Base-by-base conservation (phyloP, 2,113 vertebrate species). In the Ciconia stormi region DNA sequence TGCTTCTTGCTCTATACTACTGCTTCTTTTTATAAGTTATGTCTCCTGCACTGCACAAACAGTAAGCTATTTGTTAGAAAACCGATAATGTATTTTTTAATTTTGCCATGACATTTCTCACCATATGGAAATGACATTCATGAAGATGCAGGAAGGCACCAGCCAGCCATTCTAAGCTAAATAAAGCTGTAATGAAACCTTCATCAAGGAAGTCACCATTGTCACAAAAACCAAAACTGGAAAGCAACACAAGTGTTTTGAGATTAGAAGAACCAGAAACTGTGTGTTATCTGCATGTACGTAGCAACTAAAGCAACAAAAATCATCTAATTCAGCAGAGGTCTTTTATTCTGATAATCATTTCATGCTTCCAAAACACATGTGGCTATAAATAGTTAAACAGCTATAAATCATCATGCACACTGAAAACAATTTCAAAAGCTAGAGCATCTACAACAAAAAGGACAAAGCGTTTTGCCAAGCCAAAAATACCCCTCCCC, bases 101-200 rank as follows among this genome's bases (percentile, higher is more conserved):
- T 81, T 85, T 73, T 90, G 58, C 59, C 66, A 15, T 34, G 52
- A 73, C 46, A 78, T 74, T 85, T 73, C n/a, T 85, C 82, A 70
- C 67, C 38, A 23, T 62, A 87, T 46, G 91, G 87, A 82, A 95
- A 93, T 70, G 9, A 80, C 91, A 78, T 88, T 81, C 50, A 59
- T 6, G 10, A 91, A 94, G 76, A 38, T 4, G 32, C 82, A 90
- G 66, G 84, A 94, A 95, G 18, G 47, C 72, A 90, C 50, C 46
- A 93, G 70, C 26, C 74, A 90, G 77, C 42, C 46, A 82, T 83
- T 79, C 76, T 50, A 77, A 78, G 23, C 74, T 89, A 94, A 93
- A 90, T 74, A 97, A 93, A 96, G 50, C 82, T 77, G 49, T 42
- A 88, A 91, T 26, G 59, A 96, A 91, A 92, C 61, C 81, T 85